Percentiles rank a stretch among this genome's conserved stretches.
phyloP scores from a whole-genome alignment of 2,797 vertebrate species.

The Atherinosoma microstoma region DNA sequence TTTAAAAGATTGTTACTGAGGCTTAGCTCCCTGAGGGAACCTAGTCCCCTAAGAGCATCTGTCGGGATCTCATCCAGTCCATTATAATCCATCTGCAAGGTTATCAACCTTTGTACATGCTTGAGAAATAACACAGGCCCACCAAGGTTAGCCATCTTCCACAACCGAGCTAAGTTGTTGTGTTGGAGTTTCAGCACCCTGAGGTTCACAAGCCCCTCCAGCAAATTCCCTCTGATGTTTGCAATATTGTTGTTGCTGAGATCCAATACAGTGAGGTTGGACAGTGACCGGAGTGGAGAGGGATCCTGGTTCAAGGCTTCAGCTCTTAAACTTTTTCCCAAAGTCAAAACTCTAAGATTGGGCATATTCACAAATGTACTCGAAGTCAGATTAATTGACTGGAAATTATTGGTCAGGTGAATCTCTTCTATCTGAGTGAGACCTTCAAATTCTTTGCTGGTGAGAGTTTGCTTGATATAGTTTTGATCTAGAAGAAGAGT shows the following conservation, averaged over 20 bases:
- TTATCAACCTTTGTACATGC: slow-evolving; percentile 73
- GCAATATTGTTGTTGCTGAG: slow-evolving; percentile 97
- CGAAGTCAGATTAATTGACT: slow-evolving; percentile 79
- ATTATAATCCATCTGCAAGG: slow-evolving; percentile 89
- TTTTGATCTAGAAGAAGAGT: slow-evolving; percentile 89
- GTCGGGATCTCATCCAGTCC: slow-evolving; percentile 93
- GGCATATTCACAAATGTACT: slow-evolving; percentile 85
- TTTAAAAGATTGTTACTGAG: slow-evolving; percentile 89
- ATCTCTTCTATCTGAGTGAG: slow-evolving; percentile 85
- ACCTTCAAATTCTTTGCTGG: slow-evolving; percentile 89
- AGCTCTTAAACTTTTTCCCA: slow-evolving; percentile 83
- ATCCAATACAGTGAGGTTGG: slow-evolving; percentile 88
- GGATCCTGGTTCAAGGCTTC: slow-evolving; percentile 78
- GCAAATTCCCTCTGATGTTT: slow-evolving; percentile 83
- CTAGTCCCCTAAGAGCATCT: slow-evolving; percentile 82
- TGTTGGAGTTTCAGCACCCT: slow-evolving; percentile 91
- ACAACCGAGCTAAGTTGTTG: slow-evolving; percentile 94
- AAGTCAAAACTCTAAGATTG: slow-evolving; percentile 84
- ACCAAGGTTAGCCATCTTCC: slow-evolving; percentile 90
- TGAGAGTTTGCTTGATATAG: slow-evolving; percentile 88
- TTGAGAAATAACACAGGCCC: slow-evolving; percentile 91
- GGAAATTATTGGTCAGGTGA: slow-evolving; percentile 87
- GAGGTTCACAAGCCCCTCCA: slow-evolving; percentile 86
- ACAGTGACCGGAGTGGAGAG: slow-evolving; percentile 88
- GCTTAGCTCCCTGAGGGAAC: slow-evolving; percentile 81